A percentile compares a stretch with the other conserved stretches of the same genome.
Evolutionary conservation across 2,113 vertebrate genomes (phyloP).

Genomic region (Mobula hypostoma): DNA sequence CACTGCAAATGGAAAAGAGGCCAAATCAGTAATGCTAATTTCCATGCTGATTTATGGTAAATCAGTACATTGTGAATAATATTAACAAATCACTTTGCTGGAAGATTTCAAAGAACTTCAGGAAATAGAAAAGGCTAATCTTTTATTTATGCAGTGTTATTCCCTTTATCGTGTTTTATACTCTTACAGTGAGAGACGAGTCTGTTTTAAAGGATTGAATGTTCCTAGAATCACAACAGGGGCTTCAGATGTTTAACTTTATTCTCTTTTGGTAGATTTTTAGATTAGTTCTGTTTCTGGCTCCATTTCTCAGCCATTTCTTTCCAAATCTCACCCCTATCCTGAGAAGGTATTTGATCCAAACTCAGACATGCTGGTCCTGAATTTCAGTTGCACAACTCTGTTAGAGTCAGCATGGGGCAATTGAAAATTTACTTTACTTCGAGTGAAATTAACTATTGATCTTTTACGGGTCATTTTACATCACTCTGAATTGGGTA

Average conservation of each 20-base stretch:
- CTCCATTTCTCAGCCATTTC: neutral
- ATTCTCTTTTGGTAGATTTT: neutral
- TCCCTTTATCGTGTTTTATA: neutral
- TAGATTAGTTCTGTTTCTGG: neutral
- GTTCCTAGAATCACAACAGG: neutral
- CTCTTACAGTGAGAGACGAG: neutral
- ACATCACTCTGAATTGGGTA: no score
- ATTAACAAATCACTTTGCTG: conserved; percentile 35
- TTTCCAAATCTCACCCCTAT: neutral
- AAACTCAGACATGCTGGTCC: neutral
- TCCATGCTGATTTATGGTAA: conserved; percentile 37
- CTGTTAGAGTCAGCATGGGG: no score
- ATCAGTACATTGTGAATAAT: conserved; percentile 35
- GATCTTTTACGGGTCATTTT: no score
- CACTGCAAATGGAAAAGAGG: conserved; percentile 1
- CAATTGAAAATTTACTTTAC: no score
- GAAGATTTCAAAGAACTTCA: conserved; percentile 30
- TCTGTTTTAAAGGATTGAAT: conserved; percentile 9
- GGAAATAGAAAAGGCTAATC: conserved; percentile 35
- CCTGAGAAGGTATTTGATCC: neutral
- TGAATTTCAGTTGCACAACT: no score
- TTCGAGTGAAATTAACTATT: no score
- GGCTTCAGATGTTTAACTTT: neutral
- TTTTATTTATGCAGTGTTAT: conserved; percentile 34
- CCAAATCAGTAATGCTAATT: conserved; percentile 38